Percentiles rank a stretch among this genome's conserved stretches.
phyloP scores from a whole-genome alignment of 2,888 invertebrate genomes.

The Rhodophaea formosa region DNA sequence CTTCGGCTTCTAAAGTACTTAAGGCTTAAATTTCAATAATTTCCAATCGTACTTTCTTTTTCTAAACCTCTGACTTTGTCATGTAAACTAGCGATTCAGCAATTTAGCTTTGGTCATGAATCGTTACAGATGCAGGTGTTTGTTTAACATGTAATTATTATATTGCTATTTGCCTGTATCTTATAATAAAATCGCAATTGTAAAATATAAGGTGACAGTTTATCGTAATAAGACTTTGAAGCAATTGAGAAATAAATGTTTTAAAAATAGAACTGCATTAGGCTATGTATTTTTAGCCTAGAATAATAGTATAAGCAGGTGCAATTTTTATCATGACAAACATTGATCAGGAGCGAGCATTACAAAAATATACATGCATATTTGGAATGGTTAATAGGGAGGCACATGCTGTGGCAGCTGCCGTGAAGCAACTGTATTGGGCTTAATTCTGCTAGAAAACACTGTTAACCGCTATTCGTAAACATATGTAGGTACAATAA shows the following conservation, averaged over 20 bases:
- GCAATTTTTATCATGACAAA: constrained; percentile 12
- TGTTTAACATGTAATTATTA: too few species aligned
- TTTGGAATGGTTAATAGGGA: constrained; percentile 20
- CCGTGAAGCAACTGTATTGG: neutral
- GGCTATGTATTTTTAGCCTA: neutral
- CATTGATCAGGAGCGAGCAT: constrained; percentile 4
- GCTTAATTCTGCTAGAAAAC: constrained; percentile 14
- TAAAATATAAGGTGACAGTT: neutral
- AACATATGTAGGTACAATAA: neutral
- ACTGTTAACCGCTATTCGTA: constrained; percentile 16
- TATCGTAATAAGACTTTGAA: neutral
- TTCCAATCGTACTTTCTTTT: too few species aligned
- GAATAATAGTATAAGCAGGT: neutral
- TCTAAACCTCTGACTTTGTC: too few species aligned
- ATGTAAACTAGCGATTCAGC: too few species aligned
- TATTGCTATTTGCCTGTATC: too few species aligned
- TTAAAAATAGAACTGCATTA: neutral
- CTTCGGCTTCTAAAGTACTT: too few species aligned
- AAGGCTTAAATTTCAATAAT: too few species aligned
- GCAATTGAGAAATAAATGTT: neutral
- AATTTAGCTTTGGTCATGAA: too few species aligned
- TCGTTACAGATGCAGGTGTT: too few species aligned
- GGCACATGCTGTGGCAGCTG: constrained; percentile 26
- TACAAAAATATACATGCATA: constrained; percentile 12
- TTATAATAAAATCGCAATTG: too few species aligned